A percentile compares a stretch with the other conserved stretches of the same genome.
These are phyloP conservation scores for Chitala chitala DNA, from an alignment of 2,113 vertebrate genomes.

Conservation along the genomic window DNA sequence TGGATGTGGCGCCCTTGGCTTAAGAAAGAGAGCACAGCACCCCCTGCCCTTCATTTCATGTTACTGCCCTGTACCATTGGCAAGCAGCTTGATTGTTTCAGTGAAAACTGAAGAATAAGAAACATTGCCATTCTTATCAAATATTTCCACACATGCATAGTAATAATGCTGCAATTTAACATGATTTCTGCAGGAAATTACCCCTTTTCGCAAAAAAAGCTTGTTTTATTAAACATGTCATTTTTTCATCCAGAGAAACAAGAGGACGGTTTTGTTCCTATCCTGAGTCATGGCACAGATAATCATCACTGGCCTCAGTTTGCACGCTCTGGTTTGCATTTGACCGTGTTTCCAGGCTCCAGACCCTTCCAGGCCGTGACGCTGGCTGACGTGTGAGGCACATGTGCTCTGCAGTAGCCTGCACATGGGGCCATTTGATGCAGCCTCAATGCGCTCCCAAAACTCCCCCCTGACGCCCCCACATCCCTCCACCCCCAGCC, in stretches of 20 bases:
- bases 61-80: background rate
- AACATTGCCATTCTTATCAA: background rate
- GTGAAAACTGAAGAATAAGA: background rate
- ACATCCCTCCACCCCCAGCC: background rate
- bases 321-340: constrained; percentile 28
- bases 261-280: constrained; percentile 16
- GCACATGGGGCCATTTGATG: background rate
- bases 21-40: background rate
- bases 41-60: background rate
- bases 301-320: constrained; percentile 8
- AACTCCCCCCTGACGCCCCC: no score
- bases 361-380: background rate
- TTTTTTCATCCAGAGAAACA: background rate
- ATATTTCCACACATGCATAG: background rate
- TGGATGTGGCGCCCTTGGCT: background rate
- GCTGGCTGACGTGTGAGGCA: background rate
- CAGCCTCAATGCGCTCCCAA: no score
- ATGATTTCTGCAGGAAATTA: background rate
- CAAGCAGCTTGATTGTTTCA: no score
- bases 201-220: background rate
- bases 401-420: background rate
- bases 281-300: constrained; percentile 2
- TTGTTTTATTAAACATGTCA: background rate
- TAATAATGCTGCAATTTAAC: no score
- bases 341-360: constrained; percentile 6